Evolutionary conservation across 1,140 invertebrate genomes (phyloP).

Genomic region (Lordiphosa mommai): DNA sequence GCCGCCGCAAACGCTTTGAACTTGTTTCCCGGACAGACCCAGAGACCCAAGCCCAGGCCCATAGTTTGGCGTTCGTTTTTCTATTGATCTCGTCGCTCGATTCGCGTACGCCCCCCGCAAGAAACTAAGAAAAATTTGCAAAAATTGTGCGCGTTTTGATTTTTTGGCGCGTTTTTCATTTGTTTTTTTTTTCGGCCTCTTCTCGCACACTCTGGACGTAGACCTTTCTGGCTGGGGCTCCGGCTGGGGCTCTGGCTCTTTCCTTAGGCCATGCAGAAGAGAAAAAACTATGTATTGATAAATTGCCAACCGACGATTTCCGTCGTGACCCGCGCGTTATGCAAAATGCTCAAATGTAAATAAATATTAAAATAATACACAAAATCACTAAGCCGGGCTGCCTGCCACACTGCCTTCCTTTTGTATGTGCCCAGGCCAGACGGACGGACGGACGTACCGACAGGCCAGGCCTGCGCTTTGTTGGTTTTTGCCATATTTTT

Average conservation of each 20-base stretch:
- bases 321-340: slow-evolving; percentile 79
- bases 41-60: slow-evolving; percentile 25
- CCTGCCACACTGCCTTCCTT: slow-evolving; percentile 27
- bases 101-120: slow-evolving; percentile 33
- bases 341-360: slow-evolving; percentile 77
- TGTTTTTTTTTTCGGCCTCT: slow-evolving; percentile 34
- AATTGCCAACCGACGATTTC: slow-evolving; percentile 78
- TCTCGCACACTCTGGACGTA: slow-evolving; percentile 37
- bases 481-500: slow-evolving; percentile 14
- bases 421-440: slow-evolving; percentile 14
- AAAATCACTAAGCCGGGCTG: slow-evolving; percentile 54
- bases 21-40: slow-evolving; percentile 64
- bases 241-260: slow-evolving; percentile 11
- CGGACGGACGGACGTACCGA: neutral
- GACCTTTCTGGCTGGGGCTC: slow-evolving; percentile 33
- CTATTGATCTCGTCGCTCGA: slow-evolving; percentile 53
- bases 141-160: slow-evolving; percentile 68
- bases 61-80: slow-evolving; percentile 16
- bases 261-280: slow-evolving; percentile 43
- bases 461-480: slow-evolving; percentile 1
- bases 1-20: slow-evolving; percentile 73
- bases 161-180: slow-evolving; percentile 74
- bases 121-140: slow-evolving; percentile 4
- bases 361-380: slow-evolving; percentile 78
- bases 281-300: slow-evolving; percentile 73